phyloP scores from a whole-genome alignment of 2,888 invertebrate species.

The Sinodicranocentrus sp. region DNA sequence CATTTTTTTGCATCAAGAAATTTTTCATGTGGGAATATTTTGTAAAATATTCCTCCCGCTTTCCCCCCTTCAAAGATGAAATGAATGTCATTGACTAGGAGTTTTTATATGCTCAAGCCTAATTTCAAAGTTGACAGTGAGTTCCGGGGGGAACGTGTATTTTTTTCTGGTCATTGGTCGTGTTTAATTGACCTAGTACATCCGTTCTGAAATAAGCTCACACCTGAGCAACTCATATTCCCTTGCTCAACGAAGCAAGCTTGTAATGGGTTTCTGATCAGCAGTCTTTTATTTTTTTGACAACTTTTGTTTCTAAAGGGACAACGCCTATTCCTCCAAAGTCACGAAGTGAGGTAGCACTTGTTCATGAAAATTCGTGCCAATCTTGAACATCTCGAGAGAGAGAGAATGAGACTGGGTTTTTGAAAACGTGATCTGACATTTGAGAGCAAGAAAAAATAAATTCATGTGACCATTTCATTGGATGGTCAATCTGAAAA shows the following conservation, averaged over 20 bases:
- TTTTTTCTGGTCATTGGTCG: slow-evolving; percentile 23
- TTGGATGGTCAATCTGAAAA: too few species aligned
- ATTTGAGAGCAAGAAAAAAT: too few species aligned
- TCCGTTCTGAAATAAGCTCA: slow-evolving; percentile 24
- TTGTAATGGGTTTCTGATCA: too few species aligned
- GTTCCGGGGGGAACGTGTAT: slow-evolving; percentile 28
- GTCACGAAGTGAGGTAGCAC: slow-evolving; percentile 71
- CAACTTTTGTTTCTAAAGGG: neutral
- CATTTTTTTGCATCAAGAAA: too few species aligned
- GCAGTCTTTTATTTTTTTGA: neutral
- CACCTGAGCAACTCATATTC: neutral
- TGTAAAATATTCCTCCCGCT: too few species aligned
- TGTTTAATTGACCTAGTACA: slow-evolving; percentile 41
- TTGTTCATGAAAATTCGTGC: slow-evolving; percentile 74
- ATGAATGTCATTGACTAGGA: slow-evolving; percentile 35
- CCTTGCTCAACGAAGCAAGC: too few species aligned
- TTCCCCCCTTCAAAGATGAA: neutral
- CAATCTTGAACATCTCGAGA: too few species aligned
- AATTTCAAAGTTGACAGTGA: slow-evolving; percentile 30
- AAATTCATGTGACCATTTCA: too few species aligned
- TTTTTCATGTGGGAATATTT: too few species aligned
- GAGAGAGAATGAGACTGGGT: too few species aligned
- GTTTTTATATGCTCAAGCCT: neutral
- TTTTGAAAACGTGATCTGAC: too few species aligned
- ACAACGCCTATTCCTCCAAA: slow-evolving; percentile 75